phyloP scores from a whole-genome alignment of 2,113 vertebrate species.

The Tyto alba region DNA sequence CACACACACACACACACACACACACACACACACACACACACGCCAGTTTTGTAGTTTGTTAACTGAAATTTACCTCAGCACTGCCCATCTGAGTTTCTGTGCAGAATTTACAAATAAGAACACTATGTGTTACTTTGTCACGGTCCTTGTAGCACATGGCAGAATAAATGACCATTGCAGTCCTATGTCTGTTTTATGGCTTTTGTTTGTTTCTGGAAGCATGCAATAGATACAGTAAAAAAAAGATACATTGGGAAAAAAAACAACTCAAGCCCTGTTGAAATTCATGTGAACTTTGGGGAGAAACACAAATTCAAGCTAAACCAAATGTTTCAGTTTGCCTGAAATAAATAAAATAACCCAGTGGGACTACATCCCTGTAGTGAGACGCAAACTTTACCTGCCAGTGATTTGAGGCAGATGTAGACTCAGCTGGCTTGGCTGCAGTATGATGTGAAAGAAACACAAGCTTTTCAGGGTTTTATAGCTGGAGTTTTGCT shows the following conservation, averaged over 20 bases:
- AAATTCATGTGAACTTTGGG: slow-evolving; percentile 6
- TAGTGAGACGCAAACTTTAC: slow-evolving; percentile 37
- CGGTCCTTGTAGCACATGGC: not conserved
- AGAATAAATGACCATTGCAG: not conserved
- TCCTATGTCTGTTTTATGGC: not conserved
- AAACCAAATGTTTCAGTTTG: slow-evolving; percentile 55
- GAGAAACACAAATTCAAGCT: slow-evolving; percentile 2
- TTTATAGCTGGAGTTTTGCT: slow-evolving; percentile 56
- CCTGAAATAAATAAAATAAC: slow-evolving; percentile 54
- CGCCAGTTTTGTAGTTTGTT: not conserved
- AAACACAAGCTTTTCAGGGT: slow-evolving; percentile 23
- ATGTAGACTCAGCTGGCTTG: slow-evolving; percentile 57
- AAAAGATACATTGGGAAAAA: not conserved
- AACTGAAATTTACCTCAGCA: not conserved
- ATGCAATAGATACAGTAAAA: not conserved
- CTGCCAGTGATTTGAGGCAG: slow-evolving; percentile 61
- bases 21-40: too few species aligned
- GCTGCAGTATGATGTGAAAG: slow-evolving; percentile 44
- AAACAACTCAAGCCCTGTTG: not conserved
- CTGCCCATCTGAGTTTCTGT: not conserved
- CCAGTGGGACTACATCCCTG: slow-evolving; percentile 38
- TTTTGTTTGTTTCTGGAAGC: not conserved
- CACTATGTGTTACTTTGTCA: fast-evolving
- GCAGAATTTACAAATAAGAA: not conserved
- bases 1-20: too few species aligned